Conservation (phyloP, 2,113 vertebrate species). For the Halcyon senegalensis region DNA sequence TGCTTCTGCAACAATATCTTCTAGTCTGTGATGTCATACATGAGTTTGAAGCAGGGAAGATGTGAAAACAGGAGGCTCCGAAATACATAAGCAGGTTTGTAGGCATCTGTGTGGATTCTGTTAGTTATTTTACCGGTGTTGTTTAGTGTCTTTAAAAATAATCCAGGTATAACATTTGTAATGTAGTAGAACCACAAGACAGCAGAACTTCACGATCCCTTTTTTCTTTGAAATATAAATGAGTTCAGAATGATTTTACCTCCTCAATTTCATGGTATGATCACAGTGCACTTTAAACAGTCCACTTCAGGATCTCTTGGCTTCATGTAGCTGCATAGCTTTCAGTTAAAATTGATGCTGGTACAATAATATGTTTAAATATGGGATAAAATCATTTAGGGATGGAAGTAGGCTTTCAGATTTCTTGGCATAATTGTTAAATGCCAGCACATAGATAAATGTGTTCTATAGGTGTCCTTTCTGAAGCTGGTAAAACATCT, state of each 20-base stretch:
- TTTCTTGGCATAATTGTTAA: slow-evolving; percentile 69
- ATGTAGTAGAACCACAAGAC: not conserved
- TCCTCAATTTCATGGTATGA: not conserved
- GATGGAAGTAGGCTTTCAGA: slow-evolving; percentile 14
- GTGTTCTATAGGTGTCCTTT: slow-evolving; percentile 69
- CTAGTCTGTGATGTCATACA: not conserved
- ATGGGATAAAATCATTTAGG: not conserved
- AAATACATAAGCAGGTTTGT: not conserved
- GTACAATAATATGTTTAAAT: slow-evolving; percentile 26
- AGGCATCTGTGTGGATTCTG: not conserved
- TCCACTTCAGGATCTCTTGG: not conserved
- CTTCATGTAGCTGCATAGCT: not conserved
- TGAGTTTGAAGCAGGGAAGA: not conserved
- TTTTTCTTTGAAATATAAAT: not conserved
- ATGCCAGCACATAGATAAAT: slow-evolving; percentile 61
- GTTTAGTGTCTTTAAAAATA: slow-evolving; percentile 10
- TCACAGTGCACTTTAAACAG: not conserved
- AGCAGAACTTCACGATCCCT: not conserved
- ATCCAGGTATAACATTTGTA: not conserved
- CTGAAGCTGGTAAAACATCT: slow-evolving; percentile 63
- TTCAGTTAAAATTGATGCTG: not conserved
- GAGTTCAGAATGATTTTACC: not conserved
- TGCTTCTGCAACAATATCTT: not conserved
- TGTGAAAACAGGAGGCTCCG: not conserved
- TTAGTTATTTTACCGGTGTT: not conserved